A percentile compares a stretch with the other conserved stretches of the same genome.
These are phyloP conservation scores for Girardinichthys multiradiatus DNA, from an alignment of 2,113 vertebrate species.

Conservation along the genomic window DNA sequence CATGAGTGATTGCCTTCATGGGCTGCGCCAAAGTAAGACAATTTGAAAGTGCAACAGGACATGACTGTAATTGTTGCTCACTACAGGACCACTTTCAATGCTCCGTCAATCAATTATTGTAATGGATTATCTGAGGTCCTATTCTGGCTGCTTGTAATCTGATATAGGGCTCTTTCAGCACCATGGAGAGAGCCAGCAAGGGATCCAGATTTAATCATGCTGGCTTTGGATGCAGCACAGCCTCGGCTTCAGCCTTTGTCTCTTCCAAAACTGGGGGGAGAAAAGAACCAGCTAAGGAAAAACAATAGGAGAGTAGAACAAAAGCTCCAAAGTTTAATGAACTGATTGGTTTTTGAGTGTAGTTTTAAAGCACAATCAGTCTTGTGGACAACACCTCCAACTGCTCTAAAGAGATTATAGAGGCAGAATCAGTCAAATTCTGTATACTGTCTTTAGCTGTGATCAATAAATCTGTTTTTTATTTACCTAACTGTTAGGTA, in stretches of 20 bases:
- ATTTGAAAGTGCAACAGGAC: conserved; percentile 77
- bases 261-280: conserved; percentile 82
- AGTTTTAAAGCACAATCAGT: conserved; percentile 39
- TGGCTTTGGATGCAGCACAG: conserved; percentile 90
- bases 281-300: conserved; percentile 83
- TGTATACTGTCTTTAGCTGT: background rate
- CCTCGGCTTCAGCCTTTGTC: conserved; percentile 88
- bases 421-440: background rate
- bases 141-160: conserved; percentile 92
- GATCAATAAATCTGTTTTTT: background rate
- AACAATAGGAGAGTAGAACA: conserved; percentile 89
- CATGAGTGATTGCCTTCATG: conserved; percentile 54
- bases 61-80: conserved; percentile 87
- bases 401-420: background rate
- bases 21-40: conserved; percentile 45
- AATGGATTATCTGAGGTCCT: conserved; percentile 94
- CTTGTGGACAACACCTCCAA: background rate
- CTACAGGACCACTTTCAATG: conserved; percentile 86
- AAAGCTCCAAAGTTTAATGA: conserved; percentile 77
- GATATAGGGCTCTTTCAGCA: conserved; percentile 94
- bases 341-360: conserved; percentile 64
- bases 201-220: conserved; percentile 97
- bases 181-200: conserved; percentile 92
- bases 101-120: conserved; percentile 94
- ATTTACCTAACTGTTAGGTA: background rate